Base-by-base conservation (phyloP, 2,888 invertebrate genomes). In the Tinea pellionella region DNA sequence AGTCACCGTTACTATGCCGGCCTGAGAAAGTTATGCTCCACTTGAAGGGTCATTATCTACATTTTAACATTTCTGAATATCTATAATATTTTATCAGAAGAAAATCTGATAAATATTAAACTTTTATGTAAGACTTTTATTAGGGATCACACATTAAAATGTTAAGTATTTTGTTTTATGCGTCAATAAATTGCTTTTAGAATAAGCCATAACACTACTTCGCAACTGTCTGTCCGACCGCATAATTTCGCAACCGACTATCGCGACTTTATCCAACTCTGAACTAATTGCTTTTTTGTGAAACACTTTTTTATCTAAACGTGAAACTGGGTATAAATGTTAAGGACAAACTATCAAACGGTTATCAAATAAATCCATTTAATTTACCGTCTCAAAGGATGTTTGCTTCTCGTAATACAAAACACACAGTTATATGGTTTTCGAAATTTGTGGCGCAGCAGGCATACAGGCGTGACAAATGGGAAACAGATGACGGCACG, bases 241-340 rank as follows among this genome's bases (percentile, higher is more conserved):
- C 18, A 18, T 24, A 53, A 24, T 53, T 18, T 53, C 53, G 53
- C 24, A 53, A 53, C 53, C 1, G n/a, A 47, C 47, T 47, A 47
- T 47, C 47, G 47, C 47, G 53, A 53, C 53, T 53, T 53, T 18
- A 53, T 53, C 53, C 3, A 47, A 53, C 53, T 24, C n/a, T 24
- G 12, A 53, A 8, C 15, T 53, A 53, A 53, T 47, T 15, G 53
- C 47, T 47, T 12, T 53, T 53, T 53, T 53, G 12, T 53, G 53
- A 53, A 24, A 53, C 18, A 53, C 24, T 24, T 53, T 53, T 53
- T 53, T 53, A 18, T 53, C 9, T 1, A 24, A 53, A 16, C 53
- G 53, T 53, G 53, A 53, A 53, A 53, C 53, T 53, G 9, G n/a
- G n/a, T n/a, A n/a, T 53, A 53, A 53, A 53, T 53, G 53, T 53